Percentiles rank a stretch among this genome's conserved stretches.
Evolutionary conservation across 1,140 invertebrate genomes (phyloP).

Genomic region (Lasaia peninsularis): DNA sequence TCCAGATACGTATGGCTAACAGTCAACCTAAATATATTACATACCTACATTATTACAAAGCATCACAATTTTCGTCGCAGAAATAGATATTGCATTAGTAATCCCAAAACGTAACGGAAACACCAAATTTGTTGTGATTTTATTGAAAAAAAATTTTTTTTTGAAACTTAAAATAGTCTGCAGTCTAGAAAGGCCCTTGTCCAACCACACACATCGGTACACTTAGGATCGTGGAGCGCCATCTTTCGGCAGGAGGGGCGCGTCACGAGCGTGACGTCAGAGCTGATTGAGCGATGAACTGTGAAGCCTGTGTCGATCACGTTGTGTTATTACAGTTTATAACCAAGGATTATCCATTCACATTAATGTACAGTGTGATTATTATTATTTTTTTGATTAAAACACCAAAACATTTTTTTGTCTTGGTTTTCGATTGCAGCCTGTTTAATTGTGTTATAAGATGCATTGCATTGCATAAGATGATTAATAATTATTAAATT

Average conservation of each 20-base stretch:
- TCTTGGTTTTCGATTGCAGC: too few species aligned
- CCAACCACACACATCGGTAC: constrained; percentile 32
- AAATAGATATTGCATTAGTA: too few species aligned
- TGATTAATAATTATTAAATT: too few species aligned
- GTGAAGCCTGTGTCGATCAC: constrained; percentile 57
- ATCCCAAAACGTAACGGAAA: too few species aligned
- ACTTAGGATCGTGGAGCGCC: constrained; percentile 50
- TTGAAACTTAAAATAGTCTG: neutral
- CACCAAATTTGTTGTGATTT: too few species aligned
- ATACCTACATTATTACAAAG: too few species aligned
- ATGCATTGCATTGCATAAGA: too few species aligned
- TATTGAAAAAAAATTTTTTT: too few species aligned
- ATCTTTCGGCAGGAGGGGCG: constrained; percentile 58
- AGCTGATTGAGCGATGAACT: constrained; percentile 70
- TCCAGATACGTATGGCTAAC: too few species aligned
- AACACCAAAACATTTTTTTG: neutral
- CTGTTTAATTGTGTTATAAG: too few species aligned
- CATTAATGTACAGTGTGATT: constrained; percentile 46
- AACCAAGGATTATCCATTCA: constrained; percentile 60
- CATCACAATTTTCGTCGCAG: too few species aligned
- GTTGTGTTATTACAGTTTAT: constrained; percentile 48
- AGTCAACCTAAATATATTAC: too few species aligned
- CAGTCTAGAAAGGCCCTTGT: neutral
- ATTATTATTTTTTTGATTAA: constrained; percentile 1
- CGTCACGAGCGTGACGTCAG: constrained; percentile 62